Conservation (phyloP, 2,797 vertebrate genomes). For the Huso huso region DNA sequence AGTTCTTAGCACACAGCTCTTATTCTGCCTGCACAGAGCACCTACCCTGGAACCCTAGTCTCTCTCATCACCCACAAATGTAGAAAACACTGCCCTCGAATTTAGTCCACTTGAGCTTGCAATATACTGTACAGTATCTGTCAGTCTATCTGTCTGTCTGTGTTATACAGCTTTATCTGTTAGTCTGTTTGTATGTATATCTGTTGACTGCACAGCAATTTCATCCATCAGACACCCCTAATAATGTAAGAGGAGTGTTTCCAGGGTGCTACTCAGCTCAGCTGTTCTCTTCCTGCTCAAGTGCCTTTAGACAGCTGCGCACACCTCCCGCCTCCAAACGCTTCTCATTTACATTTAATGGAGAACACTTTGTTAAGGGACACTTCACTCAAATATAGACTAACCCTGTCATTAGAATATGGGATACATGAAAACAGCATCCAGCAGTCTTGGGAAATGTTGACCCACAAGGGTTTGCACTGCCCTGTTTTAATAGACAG, state of each 20-base stretch:
- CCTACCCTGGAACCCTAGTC: too few relatives aligned
- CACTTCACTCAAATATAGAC: background rate
- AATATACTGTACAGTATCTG: background rate
- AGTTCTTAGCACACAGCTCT: too few relatives aligned
- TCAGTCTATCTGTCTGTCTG: too few relatives aligned
- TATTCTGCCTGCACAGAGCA: too few relatives aligned
- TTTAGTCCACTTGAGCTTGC: background rate
- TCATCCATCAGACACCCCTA: background rate
- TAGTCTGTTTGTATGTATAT: too few relatives aligned
- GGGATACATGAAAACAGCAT: background rate
- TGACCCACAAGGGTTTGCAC: too few relatives aligned
- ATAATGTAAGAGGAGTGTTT: background rate
- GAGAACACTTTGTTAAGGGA: background rate
- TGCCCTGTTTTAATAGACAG: too few relatives aligned
- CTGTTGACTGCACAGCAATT: background rate
- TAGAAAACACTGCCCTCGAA: too few relatives aligned
- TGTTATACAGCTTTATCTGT: too few relatives aligned
- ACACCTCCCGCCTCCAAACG: background rate
- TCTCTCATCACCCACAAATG: too few relatives aligned
- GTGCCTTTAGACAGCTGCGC: background rate
- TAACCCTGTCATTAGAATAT: background rate
- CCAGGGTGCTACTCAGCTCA: background rate
- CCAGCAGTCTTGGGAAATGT: too few relatives aligned
- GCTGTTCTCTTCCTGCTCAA: background rate
- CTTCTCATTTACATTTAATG: background rate